A percentile compares a stretch with the other conserved stretches of the same genome.
These are phyloP conservation scores for Quadroppia sp. DNA, from an alignment of 2,888 invertebrate species.

Conservation along the genomic window DNA sequence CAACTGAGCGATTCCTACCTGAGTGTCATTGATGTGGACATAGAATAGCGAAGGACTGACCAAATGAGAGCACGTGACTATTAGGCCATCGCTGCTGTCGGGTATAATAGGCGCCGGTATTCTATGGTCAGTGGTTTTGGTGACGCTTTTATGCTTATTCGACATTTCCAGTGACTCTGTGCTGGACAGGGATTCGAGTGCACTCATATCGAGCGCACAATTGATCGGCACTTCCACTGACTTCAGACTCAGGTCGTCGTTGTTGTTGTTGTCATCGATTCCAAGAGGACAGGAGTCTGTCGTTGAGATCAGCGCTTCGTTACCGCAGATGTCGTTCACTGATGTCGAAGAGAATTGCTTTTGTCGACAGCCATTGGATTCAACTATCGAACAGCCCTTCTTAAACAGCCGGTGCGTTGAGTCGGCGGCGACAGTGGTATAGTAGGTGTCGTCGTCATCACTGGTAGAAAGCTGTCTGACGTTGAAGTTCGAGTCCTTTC, in stretches of 20 bases:
- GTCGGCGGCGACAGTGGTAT: background rate
- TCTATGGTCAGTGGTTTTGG: constrained; percentile 3
- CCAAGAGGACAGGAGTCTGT: background rate
- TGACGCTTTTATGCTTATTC: background rate
- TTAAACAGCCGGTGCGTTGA: background rate
- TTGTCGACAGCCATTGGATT: background rate
- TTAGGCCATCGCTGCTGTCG: constrained; percentile 13
- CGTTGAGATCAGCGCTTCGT: background rate
- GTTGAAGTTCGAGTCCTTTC: background rate
- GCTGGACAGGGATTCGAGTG: background rate
- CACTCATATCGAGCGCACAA: background rate
- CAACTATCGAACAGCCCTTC: background rate
- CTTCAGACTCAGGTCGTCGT: background rate
- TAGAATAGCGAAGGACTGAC: constrained; percentile 37
- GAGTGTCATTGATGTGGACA: constrained; percentile 25
- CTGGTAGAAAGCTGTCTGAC: background rate
- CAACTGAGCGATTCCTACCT: constrained; percentile 31
- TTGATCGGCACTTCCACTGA: background rate
- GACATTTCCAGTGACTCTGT: background rate
- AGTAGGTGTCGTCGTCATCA: constrained; percentile 10
- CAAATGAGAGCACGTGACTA: constrained; percentile 34
- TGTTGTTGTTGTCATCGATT: background rate
- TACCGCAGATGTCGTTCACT: background rate
- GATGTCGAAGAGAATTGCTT: background rate
- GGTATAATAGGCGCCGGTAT: constrained; percentile 18